Base-by-base conservation (phyloP, 2,888 invertebrate genomes). In the Pyrrhosoma nymphula region DNA sequence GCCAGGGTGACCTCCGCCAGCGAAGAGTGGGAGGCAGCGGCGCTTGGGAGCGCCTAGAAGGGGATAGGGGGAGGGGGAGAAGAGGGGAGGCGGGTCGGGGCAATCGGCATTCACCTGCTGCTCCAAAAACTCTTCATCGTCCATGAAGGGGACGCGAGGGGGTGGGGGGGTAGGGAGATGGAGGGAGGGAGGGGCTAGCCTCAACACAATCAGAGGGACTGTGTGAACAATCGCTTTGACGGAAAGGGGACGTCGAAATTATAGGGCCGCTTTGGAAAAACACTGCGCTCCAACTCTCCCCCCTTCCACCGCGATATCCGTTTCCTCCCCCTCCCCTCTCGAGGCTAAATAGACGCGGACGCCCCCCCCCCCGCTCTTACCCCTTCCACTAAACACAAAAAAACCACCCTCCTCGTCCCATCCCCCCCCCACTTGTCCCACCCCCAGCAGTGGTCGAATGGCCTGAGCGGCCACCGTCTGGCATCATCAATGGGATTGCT, bases 181-280 rank as follows among this genome's bases (percentile, higher is more conserved):
- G 56, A 20, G 10, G 20, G 20, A 35, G 20, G 47, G n/a, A 47
- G 47, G 88, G 56, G 56, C 39, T 10, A 69, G 47, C 12, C 69
- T 82, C 82, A 60, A 60, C 60, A 82, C 82, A 82, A 82, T 82
- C 82, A 35, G 56, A 89, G 89, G 56, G 89, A 55, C 93, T 47
- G 93, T 47, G 47, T 69, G 93, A 93, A 93, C 93, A 93, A 93
- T 93, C 55, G 93, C 63, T 75, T 69, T 75, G 93, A 75, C 93
- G 93, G 93, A 93, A 18, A 93, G 93, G 69, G 75, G 93, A 93
- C 93, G 93, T 93, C 69, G 93, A 93, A 93, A 93, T 93, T 93
- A 93, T 93, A 93, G 93, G 93, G 69, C 69, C 69, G 93, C 93
- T 69, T 75, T 93, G 47, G 93, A 69, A 93, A 93, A 93, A 93